Conservation (phyloP, 2,113 vertebrate species). For the Pelvicachromis taeniatus region DNA sequence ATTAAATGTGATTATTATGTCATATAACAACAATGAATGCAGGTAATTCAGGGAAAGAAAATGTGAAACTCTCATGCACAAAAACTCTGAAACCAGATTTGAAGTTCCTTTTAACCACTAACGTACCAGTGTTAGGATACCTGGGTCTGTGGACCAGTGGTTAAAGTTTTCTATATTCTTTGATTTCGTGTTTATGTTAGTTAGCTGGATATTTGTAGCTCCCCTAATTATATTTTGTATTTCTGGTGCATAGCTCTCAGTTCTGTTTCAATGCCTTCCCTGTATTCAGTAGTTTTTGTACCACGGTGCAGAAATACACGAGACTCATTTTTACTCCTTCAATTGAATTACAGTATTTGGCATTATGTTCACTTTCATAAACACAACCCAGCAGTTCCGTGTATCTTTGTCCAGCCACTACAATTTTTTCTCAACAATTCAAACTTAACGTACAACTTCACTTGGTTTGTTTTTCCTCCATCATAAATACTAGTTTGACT, state of each 20-base stretch:
- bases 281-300: not conserved
- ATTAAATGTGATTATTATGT: not conserved
- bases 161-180: too few species aligned
- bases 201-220: too few species aligned
- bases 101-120: not conserved
- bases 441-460: not conserved
- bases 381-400: not conserved
- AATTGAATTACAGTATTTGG: not conserved
- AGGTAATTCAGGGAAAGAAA: not conserved
- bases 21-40: not conserved
- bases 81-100: not conserved
- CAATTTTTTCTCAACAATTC: not conserved
- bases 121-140: not conserved
- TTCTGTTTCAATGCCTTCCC: too few species aligned
- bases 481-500: not conserved
- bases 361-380: not conserved
- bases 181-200: too few species aligned
- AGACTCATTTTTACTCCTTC: not conserved
- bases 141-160: too few species aligned
- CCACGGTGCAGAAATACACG: not conserved
- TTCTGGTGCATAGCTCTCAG: too few species aligned
- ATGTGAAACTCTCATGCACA: not conserved
- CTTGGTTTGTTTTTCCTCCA: not conserved
- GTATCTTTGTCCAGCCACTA: not conserved
- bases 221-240: too few species aligned